Percentiles rank a stretch among this genome's conserved stretches.
phyloP scores from a whole-genome alignment of 1,140 invertebrate species.

The Pseudomyrmex flavicornis region DNA sequence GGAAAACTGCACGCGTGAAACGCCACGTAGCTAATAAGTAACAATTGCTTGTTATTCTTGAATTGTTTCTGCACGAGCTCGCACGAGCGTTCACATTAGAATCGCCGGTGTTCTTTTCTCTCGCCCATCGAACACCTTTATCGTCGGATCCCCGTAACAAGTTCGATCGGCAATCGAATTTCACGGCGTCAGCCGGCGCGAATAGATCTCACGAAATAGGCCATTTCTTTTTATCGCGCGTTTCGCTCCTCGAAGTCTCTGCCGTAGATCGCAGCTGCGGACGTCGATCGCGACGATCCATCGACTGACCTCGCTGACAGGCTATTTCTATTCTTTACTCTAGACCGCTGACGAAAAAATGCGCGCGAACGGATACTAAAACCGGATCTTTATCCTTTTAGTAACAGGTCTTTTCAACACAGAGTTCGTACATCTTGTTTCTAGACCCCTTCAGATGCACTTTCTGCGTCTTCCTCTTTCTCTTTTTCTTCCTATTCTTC shows the following conservation, averaged over 20 bases:
- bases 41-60: constrained; percentile 30
- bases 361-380: neutral
- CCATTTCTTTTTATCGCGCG: constrained; percentile 66
- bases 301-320: constrained; percentile 51
- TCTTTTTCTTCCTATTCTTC: neutral
- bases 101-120: constrained; percentile 42
- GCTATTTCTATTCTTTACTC: constrained; percentile 43
- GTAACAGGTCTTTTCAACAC: constrained; percentile 34
- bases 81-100: constrained; percentile 9
- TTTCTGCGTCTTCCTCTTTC: neutral
- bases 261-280: constrained; percentile 45
- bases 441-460: constrained; percentile 13
- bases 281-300: constrained; percentile 32
- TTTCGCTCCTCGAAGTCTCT: constrained; percentile 25
- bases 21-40: constrained; percentile 49
- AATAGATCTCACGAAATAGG: constrained; percentile 71
- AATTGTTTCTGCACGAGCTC: too few relatives aligned
- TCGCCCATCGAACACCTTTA: constrained; percentile 66
- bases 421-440: constrained; percentile 21
- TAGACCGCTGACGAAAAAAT: constrained; percentile 10
- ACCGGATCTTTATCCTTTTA: constrained; percentile 10
- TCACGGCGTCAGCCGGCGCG: constrained; percentile 57
- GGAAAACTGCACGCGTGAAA: constrained; percentile 19
- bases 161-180: constrained; percentile 72
- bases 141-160: constrained; percentile 64